Evolutionary conservation across 2,888 invertebrate genomes (phyloP).

Genomic region (Dynastes grantii): DNA sequence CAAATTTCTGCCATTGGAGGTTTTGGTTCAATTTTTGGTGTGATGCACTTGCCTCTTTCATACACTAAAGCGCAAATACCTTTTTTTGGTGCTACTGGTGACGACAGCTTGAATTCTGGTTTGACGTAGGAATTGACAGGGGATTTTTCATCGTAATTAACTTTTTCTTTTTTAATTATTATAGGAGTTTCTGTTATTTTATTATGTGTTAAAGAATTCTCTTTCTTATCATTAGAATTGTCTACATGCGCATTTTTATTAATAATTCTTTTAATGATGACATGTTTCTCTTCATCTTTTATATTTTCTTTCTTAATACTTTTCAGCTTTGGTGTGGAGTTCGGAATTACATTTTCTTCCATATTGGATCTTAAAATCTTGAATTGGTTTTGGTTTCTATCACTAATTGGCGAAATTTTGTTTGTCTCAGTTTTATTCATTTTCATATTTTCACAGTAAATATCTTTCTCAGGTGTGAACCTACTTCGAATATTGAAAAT

Average conservation of each 20-base stretch:
- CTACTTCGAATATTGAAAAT: conserved; percentile 35
- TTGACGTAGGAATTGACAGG: too few species aligned
- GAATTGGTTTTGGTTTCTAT: conserved; percentile 17
- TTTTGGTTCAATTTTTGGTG: not conserved
- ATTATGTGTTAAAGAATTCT: conserved; percentile 58
- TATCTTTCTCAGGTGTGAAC: conserved; percentile 22
- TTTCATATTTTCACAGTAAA: conserved; percentile 1
- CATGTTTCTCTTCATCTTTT: conserved; percentile 51
- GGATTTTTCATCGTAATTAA: not conserved
- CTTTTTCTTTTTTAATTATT: conserved; percentile 25
- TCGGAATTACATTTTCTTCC: conserved; percentile 60
- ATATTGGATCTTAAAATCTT: conserved; percentile 67
- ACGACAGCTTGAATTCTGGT: not conserved
- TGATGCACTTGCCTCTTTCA: conserved; percentile 18
- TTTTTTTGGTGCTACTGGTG: conserved; percentile 22
- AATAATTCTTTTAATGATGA: conserved; percentile 17
- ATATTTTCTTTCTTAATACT: not conserved
- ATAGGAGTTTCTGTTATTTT: not conserved
- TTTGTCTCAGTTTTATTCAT: not conserved
- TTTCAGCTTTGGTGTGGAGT: conserved; percentile 7
- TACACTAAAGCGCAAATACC: conserved; percentile 21
- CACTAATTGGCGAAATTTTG: not conserved
- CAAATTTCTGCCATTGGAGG: not conserved
- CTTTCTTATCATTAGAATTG: conserved; percentile 52
- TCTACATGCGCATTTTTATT: conserved; percentile 66